These are phyloP conservation scores for Nesospiza acunhae DNA, from an alignment of 2,113 vertebrate genomes.

Conservation along the genomic window DNA sequence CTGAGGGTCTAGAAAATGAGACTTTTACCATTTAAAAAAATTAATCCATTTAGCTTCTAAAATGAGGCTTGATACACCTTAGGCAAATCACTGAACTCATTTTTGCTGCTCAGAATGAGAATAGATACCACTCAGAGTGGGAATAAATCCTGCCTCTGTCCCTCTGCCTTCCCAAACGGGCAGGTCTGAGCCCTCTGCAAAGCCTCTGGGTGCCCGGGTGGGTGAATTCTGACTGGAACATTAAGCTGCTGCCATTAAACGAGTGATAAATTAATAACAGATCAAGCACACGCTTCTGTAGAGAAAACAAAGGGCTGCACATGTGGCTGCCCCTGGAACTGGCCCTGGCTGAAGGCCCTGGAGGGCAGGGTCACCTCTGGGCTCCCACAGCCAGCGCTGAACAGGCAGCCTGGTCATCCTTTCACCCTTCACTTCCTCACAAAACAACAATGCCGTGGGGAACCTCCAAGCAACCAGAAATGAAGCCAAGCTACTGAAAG, in stretches of 20 bases:
- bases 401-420: fast-evolving
- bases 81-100: neutral
- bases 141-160: neutral
- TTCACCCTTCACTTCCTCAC: fast-evolving
- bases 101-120: neutral
- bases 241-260: neutral
- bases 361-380: neutral
- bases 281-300: neutral
- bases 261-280: fast-evolving
- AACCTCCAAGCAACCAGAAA: neutral
- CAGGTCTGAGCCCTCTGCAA: neutral
- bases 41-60: neutral
- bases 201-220: neutral
- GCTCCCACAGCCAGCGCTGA: neutral
- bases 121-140: neutral
- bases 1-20: neutral
- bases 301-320: neutral
- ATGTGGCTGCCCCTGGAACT: neutral
- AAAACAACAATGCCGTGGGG: fast-evolving
- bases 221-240: neutral
- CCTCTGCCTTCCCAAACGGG: neutral
- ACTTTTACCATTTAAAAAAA: neutral
- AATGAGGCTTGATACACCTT: neutral
- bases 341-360: neutral
- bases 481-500: neutral